Base-by-base conservation (phyloP, 2,113 vertebrate genomes). In the Hydropotes inermis region DNA sequence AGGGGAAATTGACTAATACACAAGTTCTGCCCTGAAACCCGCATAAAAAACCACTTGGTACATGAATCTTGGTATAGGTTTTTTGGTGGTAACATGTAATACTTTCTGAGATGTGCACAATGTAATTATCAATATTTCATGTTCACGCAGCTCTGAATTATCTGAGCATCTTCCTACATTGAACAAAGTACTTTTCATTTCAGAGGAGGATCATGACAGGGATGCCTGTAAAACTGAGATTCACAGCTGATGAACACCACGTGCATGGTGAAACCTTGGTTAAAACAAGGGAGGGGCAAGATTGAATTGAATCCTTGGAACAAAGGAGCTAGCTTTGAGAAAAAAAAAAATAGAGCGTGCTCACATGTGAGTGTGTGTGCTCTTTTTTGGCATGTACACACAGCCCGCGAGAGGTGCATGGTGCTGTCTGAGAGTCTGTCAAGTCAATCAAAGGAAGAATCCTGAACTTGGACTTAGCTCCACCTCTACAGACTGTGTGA, bases 281-380 rank as follows among this genome's bases (percentile, higher is more conserved):
- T 25, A 12, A 67, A 79, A 36, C 43, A 36, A 27, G n/a, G 43
- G 23, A 43, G 10, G 27, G 13, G 27, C 45, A 43, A 60, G 54
- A 52, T 33, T 55, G 60, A 47, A 76, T 27, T 87, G 17, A 58
- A 47, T 15, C 36, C 9, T 57, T 28, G 23, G 45, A 87, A 83
- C 9, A 78, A 64, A 64, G 28, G 17, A 55, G 33, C 9, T 61
- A 14, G 21, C 28, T 89, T 57, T 87, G n/a, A 64, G 58, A 43
- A 85, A 60, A 74, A 58, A 39, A 84, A 60, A 74, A 36, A 36
- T 12, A 43, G 1, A 52, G 30, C 9, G 47, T n/a, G 47, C 4
- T 0, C 6, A 27, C 11, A 19, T 54, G 28, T 79, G 47, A 23
- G 60, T 16, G 4, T 2, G 27, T 1, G 82, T 13, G 2, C 30